These are phyloP conservation scores for Chauna torquata DNA, from an alignment of 2,113 vertebrate genomes.

Conservation along the genomic window DNA sequence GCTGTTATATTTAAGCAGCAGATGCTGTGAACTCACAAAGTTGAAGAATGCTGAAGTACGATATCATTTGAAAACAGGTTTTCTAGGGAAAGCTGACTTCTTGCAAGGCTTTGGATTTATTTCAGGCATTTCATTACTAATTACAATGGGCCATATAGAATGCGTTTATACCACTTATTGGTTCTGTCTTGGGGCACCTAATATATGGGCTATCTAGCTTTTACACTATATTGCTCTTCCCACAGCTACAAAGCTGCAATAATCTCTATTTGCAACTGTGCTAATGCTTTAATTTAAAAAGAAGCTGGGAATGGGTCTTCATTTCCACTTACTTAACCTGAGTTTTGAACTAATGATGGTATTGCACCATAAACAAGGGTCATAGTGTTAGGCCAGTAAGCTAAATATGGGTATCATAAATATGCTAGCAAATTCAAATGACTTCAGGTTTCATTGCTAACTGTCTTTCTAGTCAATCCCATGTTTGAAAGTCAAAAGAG, in stretches of 20 bases:
- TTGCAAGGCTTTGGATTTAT: slow-evolving; percentile 61
- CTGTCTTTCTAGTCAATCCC: not conserved
- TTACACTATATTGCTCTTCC: slow-evolving; percentile 25
- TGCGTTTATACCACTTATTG: slow-evolving; percentile 26
- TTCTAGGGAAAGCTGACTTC: slow-evolving; percentile 69
- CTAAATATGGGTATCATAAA: not conserved
- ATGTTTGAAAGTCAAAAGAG: not conserved
- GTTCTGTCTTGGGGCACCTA: slow-evolving; percentile 50
- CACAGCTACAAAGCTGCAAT: not conserved
- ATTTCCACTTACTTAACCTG: not conserved
- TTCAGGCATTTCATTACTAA: slow-evolving; percentile 59
- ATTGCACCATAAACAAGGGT: not conserved
- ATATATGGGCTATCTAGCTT: slow-evolving; percentile 20
- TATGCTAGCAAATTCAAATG: not conserved
- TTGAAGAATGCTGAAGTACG: slow-evolving; percentile 65
- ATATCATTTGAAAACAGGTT: slow-evolving; percentile 69
- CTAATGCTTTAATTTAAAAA: slow-evolving; percentile 43
- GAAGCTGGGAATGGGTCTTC: not conserved
- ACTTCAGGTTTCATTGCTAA: not conserved
- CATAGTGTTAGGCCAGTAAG: not conserved
- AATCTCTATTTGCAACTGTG: not conserved
- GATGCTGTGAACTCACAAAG: slow-evolving; percentile 69
- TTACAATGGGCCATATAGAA: slow-evolving; percentile 37
- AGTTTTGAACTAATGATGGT: not conserved
- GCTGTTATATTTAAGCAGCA: slow-evolving; percentile 76